Conservation (phyloP, 2,888 invertebrate genomes). For the Craniophora ligustri region DNA sequence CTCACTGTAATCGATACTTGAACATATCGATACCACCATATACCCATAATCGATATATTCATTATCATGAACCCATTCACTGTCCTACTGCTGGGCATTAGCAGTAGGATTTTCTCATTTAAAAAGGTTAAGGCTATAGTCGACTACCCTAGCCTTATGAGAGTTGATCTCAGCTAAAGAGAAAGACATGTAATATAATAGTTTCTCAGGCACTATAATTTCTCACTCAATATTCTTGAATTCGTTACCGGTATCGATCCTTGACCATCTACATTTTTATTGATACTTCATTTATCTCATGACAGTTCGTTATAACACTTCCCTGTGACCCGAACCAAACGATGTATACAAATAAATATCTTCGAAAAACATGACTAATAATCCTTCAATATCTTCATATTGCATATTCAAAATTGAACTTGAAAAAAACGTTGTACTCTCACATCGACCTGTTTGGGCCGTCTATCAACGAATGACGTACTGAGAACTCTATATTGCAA, state of each 20-base stretch:
- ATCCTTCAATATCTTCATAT: slow-evolving; percentile 85
- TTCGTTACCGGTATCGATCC: neutral
- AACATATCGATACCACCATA: too few relatives aligned
- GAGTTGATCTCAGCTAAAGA: slow-evolving; percentile 3
- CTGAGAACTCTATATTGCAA: slow-evolving; percentile 58
- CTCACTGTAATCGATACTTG: too few relatives aligned
- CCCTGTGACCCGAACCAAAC: slow-evolving; percentile 64
- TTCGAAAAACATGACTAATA: slow-evolving; percentile 77
- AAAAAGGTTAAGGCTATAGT: too few relatives aligned
- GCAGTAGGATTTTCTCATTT: too few relatives aligned
- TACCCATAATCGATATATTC: too few relatives aligned
- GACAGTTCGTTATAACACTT: slow-evolving; percentile 70
- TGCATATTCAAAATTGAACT: slow-evolving; percentile 77
- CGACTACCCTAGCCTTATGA: too few relatives aligned
- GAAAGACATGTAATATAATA: neutral
- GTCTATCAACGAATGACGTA: slow-evolving; percentile 87
- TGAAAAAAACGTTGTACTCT: slow-evolving; percentile 73
- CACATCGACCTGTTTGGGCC: slow-evolving; percentile 76
- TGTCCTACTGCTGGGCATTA: too few relatives aligned
- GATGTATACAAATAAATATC: slow-evolving; percentile 67
- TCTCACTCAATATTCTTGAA: neutral
- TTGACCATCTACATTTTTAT: slow-evolving; percentile 35
- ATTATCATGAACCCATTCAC: too few relatives aligned
- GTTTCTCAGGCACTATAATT: neutral
- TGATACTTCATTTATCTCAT: slow-evolving; percentile 60